Evolutionary conservation across 2,888 invertebrate genomes (phyloP), one percentile per base, ranked within the genome.

Genomic region (Aspidapion aeneum): DNA sequence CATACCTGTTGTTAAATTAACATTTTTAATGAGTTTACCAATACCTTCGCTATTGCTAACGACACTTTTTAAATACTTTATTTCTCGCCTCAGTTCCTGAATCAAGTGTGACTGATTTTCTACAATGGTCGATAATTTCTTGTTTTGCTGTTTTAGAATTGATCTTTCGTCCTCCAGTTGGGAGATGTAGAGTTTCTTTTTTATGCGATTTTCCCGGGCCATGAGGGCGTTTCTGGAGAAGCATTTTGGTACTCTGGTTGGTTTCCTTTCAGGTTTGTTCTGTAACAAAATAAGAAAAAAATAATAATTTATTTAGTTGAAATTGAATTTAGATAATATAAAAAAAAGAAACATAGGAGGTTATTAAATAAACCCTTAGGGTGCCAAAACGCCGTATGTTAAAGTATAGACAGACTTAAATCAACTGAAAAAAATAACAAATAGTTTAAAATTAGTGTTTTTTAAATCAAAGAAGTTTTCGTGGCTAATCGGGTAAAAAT

Each of bases 121-220:
- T 1, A 86, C 72, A 0, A 81, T 77, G 60, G 79, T 79, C 1
- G 78, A 73, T n/a, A 86, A 74, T 9, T 79, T 80, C 62, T 78
- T 79, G 69, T 85, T 85, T 21, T 82, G 81, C 7, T 71, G 72
- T 52, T 80, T 81, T 22, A 82, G 77, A 12, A 76, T 73, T 0
- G 76, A 70, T 0, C 85, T 73, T 66, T 84, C 81, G 21, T 76
- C 79, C 72, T 87, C 87, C 17, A 87, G 78, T 17, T 79, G 80
- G 63, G 84, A 81, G 18, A 87, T 69, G 70, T 87, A 84, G 35
- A 82, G 80, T 72, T 88, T 88, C 71, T 88, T 88, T 55, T 81
- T 83, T 1, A 83, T 80, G 1, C 88, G 81, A 72, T 87, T 88
- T 71, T 86, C 85, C 1, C 87, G 78, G 1, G 88, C 88, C 77